Evolutionary conservation across 2,113 vertebrate genomes (phyloP).

Genomic region (Puma concolor): DNA sequence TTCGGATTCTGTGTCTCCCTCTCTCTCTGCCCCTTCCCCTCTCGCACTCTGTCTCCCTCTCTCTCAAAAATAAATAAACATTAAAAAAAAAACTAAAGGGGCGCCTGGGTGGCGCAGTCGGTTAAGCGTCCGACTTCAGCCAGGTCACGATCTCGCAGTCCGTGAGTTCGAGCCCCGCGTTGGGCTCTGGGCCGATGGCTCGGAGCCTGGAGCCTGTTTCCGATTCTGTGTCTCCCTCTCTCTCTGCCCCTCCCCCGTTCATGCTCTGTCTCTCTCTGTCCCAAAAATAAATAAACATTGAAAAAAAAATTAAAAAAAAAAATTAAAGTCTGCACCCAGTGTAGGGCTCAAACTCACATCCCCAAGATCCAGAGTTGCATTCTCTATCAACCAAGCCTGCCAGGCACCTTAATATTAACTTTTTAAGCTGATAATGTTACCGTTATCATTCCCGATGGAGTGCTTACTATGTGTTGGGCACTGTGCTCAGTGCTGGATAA

Average conservation of each 20-base stretch:
- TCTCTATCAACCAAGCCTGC: too few species aligned
- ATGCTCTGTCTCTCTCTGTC: neutral
- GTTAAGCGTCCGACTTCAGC: neutral
- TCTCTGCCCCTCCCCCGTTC: neutral
- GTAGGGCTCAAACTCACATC: neutral
- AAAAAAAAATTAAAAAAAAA: neutral
- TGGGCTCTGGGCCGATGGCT: neutral
- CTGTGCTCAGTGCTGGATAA: neutral
- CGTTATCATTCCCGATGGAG: neutral
- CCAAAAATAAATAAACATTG: neutral
- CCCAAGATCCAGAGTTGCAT: too few species aligned
- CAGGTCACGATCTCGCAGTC: neutral
- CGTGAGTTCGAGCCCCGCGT: fast-evolving
- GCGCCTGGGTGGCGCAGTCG: neutral
- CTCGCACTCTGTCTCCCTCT: neutral
- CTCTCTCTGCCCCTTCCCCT: neutral
- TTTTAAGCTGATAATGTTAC: neutral
- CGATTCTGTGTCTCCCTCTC: neutral
- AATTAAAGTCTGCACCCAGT: neutral
- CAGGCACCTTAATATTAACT: neutral
- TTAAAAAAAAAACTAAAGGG: neutral
- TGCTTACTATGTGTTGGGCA: neutral
- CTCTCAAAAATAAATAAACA: neutral
- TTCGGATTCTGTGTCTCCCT: neutral
- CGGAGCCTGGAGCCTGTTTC: neutral